These are phyloP conservation scores for Lochmaea capreae DNA, from an alignment of 2,888 invertebrate genomes.

Conservation along the genomic window DNA sequence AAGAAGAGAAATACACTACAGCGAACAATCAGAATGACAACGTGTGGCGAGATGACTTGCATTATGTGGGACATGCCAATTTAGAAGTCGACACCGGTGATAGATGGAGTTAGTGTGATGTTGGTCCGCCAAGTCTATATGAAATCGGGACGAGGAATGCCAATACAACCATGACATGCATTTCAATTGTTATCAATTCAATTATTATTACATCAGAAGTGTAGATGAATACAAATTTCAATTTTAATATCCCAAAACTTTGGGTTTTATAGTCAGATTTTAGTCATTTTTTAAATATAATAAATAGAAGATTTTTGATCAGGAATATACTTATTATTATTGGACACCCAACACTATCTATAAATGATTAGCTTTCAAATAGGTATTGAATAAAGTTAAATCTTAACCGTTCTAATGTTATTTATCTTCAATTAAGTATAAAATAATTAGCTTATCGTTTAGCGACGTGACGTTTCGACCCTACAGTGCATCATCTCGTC, in stretches of 20 bases:
- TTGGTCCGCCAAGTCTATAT: constrained; percentile 52
- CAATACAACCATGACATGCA: constrained; percentile 64
- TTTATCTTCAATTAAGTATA: constrained; percentile 31
- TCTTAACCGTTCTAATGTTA: constrained; percentile 28
- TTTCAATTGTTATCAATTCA: constrained; percentile 61
- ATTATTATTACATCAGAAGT: constrained; percentile 33
- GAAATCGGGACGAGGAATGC: constrained; percentile 64
- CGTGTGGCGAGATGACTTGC: constrained; percentile 48
- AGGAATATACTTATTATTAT: too few species aligned
- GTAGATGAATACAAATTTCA: constrained; percentile 3
- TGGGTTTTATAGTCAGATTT: background rate
- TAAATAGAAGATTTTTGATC: background rate
- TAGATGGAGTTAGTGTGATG: constrained; percentile 61
- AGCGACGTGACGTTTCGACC: constrained; percentile 36
- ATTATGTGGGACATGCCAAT: constrained; percentile 53
- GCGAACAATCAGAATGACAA: constrained; percentile 37
- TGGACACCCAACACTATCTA: too few species aligned
- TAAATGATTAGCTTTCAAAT: constrained; percentile 8
- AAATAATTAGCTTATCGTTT: constrained; percentile 29
- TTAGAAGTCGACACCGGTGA: constrained; percentile 59
- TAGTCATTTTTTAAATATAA: background rate
- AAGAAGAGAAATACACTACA: constrained; percentile 23
- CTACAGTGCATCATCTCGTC: constrained; percentile 30
- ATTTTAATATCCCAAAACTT: background rate
- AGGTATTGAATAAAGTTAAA: too few species aligned